Percentiles rank a stretch among this genome's conserved stretches.
Evolutionary conservation across 2,113 vertebrate species (phyloP).

Genomic region (Cyphomyrus discorhynchus): DNA sequence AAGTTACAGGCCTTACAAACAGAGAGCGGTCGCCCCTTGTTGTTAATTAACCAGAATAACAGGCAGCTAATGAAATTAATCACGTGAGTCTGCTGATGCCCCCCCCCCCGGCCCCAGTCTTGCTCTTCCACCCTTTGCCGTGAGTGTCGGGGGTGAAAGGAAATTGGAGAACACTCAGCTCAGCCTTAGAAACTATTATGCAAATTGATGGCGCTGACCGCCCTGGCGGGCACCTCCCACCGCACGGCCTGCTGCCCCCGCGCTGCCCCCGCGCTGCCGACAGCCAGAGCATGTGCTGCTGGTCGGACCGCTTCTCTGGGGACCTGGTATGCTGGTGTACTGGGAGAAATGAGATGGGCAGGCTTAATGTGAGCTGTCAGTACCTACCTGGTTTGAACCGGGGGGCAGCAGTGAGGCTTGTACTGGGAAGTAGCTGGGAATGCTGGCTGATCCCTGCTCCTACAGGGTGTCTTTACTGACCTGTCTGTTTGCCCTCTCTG

Average conservation of each 20-base stretch:
- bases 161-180: background rate
- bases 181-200: background rate
- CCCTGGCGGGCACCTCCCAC: background rate
- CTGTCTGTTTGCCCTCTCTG: background rate
- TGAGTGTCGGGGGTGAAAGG: background rate
- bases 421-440: background rate
- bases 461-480: background rate
- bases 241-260: background rate
- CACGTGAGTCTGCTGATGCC: background rate
- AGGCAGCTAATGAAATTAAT: background rate
- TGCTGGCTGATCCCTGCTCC: background rate
- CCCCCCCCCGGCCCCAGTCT: background rate
- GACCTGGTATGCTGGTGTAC: background rate
- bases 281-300: background rate
- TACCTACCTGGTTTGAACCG: background rate
- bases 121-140: background rate
- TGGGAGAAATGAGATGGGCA: background rate
- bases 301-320: background rate
- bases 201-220: background rate
- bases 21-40: conserved; percentile 3
- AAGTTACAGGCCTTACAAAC: background rate
- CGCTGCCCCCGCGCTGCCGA: background rate
- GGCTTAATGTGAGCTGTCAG: background rate
- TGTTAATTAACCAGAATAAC: background rate
- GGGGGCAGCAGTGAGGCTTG: background rate